Evolutionary conservation across 2,113 vertebrate species (phyloP).

Genomic region (Stigmatopora argus): DNA sequence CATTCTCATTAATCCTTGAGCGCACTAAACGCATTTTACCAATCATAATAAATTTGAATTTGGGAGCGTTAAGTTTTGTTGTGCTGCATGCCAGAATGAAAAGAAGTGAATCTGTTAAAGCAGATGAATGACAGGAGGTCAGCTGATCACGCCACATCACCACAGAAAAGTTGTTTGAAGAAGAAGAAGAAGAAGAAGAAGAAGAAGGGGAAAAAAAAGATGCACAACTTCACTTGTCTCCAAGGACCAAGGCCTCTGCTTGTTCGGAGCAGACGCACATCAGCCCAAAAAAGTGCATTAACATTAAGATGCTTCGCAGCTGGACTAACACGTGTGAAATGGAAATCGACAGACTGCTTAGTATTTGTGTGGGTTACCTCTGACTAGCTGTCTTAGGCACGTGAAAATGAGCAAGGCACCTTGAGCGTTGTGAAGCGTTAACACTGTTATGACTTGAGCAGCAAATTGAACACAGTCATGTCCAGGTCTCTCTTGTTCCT

Average conservation of each 20-base stretch:
- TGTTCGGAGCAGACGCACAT: conserved; percentile 41
- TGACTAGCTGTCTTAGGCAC: conserved; percentile 71
- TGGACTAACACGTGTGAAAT: conserved; percentile 47
- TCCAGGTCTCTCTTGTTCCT: conserved; percentile 47
- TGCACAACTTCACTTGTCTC: conserved; percentile 37
- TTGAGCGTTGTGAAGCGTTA: conserved; percentile 70
- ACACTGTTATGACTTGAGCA: conserved; percentile 61
- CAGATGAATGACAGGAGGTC: conserved; percentile 12
- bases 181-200: not conserved
- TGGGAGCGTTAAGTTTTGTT: conserved; percentile 41
- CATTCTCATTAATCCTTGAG: conserved; percentile 51
- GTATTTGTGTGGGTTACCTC: conserved; percentile 39
- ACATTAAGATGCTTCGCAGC: conserved; percentile 48
- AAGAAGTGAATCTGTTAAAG: conserved; percentile 26
- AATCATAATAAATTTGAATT: conserved; percentile 34
- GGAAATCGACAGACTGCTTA: conserved; percentile 46
- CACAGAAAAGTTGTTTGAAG: conserved; percentile 27
- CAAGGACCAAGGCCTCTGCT: conserved; percentile 40
- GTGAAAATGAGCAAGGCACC: conserved; percentile 77
- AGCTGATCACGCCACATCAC: conserved; percentile 31
- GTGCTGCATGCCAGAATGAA: conserved; percentile 52
- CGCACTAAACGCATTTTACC: conserved; percentile 49
- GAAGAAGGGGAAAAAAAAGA: conserved; percentile 39
- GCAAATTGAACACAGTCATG: conserved; percentile 66
- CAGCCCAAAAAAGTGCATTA: conserved; percentile 66